Evolutionary conservation across 2,797 vertebrate genomes (phyloP).

Genomic region (Myotis myotis): DNA sequence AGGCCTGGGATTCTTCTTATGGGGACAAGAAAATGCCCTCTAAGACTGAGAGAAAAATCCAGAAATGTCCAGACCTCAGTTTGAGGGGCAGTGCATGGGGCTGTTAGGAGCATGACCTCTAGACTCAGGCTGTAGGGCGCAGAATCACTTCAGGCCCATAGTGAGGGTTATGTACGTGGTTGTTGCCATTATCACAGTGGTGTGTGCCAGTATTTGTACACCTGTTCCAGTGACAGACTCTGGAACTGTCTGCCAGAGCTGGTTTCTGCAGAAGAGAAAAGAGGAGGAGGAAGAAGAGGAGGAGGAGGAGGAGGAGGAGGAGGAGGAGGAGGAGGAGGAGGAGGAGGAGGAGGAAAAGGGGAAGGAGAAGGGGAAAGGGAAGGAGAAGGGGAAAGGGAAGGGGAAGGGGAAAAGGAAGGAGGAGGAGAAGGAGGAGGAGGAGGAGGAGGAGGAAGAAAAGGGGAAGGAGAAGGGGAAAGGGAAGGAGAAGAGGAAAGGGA

Average conservation of each 20-base stretch:
- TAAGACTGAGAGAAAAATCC: neutral
- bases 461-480: rapidly evolving
- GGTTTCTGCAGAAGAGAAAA: neutral
- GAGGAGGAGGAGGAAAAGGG: too few relatives aligned
- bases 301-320: rapidly evolving
- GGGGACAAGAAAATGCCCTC: neutral
- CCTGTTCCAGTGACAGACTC: neutral
- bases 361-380: too few relatives aligned
- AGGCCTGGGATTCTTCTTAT: neutral
- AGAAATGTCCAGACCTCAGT: too few relatives aligned
- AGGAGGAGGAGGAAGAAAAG: too few relatives aligned
- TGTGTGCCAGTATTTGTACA: neutral
- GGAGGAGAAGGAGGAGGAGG: too few relatives aligned
- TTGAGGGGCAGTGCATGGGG: neutral
- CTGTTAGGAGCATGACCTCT: neutral
- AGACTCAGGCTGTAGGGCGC: neutral
- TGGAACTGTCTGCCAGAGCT: neutral
- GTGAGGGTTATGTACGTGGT: neutral
- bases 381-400: too few relatives aligned
- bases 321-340: rapidly evolving
- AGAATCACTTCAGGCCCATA: neutral
- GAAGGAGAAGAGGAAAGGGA: too few relatives aligned
- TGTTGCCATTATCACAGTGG: neutral
- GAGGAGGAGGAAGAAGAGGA: rapidly evolving
- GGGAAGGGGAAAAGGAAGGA: too few relatives aligned